These are phyloP conservation scores for Helarctos malayanus DNA, from an alignment of 2,797 vertebrate genomes.

Conservation along the genomic window DNA sequence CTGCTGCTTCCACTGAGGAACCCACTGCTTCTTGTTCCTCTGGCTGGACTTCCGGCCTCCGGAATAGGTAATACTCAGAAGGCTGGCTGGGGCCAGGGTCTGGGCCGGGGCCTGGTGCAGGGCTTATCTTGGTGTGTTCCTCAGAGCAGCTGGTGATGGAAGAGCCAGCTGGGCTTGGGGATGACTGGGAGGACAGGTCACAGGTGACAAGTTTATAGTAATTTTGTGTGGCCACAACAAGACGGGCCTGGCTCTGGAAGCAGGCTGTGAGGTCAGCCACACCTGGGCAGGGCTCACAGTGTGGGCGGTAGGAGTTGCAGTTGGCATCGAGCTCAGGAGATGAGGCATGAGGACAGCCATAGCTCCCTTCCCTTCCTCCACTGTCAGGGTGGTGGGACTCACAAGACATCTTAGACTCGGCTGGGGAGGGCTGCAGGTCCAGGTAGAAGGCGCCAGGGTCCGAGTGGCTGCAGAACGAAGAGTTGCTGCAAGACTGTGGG, in stretches of 20 bases:
- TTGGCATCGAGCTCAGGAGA: slow-evolving; percentile 96
- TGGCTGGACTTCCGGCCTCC: slow-evolving; percentile 88
- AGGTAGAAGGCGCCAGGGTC: slow-evolving; percentile 96
- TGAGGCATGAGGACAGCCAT: slow-evolving; percentile 89
- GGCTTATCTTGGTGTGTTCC: slow-evolving; percentile 95
- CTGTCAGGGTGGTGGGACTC: slow-evolving; percentile 89
- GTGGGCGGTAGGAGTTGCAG: slow-evolving; percentile 96
- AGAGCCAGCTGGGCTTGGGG: slow-evolving; percentile 95
- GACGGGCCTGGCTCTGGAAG: slow-evolving; percentile 96
- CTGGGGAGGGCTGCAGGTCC: slow-evolving; percentile 96
- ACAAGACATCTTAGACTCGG: slow-evolving; percentile 91
- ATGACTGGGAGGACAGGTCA: slow-evolving; percentile 97
- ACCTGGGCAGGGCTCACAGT: slow-evolving; percentile 89
- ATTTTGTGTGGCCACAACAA: slow-evolving; percentile 98
- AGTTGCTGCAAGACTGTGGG: slow-evolving; percentile 90
- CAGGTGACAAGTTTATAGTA: slow-evolving; percentile 99
- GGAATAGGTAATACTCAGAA: slow-evolving; percentile 97
- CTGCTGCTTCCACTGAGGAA: slow-evolving; percentile 78
- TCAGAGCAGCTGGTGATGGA: slow-evolving; percentile 97
- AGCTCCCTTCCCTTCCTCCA: slow-evolving; percentile 86
- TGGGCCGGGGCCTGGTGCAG: slow-evolving; percentile 90
- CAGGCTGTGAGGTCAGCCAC: slow-evolving; percentile 94
- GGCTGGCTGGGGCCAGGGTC: slow-evolving; percentile 91
- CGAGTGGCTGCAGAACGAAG: slow-evolving; percentile 92
- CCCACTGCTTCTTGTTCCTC: slow-evolving; percentile 85